Base-by-base conservation (phyloP, 2,888 invertebrate species). In the Caenorhabditis angaria region DNA sequence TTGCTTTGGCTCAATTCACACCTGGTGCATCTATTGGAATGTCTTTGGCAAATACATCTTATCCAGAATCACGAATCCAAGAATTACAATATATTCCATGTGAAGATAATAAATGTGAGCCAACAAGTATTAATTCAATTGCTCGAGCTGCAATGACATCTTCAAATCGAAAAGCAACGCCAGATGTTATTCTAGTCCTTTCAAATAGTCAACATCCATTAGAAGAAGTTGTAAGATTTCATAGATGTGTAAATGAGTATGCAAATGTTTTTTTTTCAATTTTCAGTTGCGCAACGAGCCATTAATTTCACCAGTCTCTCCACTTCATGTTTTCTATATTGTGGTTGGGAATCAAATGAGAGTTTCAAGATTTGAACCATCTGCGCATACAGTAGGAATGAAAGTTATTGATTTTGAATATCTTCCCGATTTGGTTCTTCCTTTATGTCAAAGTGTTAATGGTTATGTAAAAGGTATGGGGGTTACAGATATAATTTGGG, bases 241-340 rank as follows among this genome's bases (percentile, higher is more conserved):
- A n/a, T 25, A 10, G n/a, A 12, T n/a, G 3, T 25, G 29, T 10
- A 57, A 18, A 29, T 25, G 20, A 29, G 10, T 48, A 51, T 10
- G 20, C 27, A n/a, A 62, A 41, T 54, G 50, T 6, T 29, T 35
- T 41, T 20, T 10, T 25, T 18, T 5, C 10, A 12, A 10, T 59
- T 62, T 72, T 18, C 61, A 77, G 74, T 70, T 68, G 1, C 58
- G 65, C 2, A 75, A 70, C 48, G 85, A 85, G 65, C 65, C 80
- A 18, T 67, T 85, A 8, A 72, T 85, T 28, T 76, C 81, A 20
- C 85, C 85, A 4, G 57, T 64, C n/a, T 85, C 85, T 29, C 83
- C 84, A n/a, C 83, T 82, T 14, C 85, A 85, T 64, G 80, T 80
- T n/a, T 85, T 85, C 66, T 71, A 82, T 58, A 72, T 84, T 27